Evolutionary conservation across 1,140 invertebrate genomes (phyloP).

Genomic region (Drosophila paulistorum): DNA sequence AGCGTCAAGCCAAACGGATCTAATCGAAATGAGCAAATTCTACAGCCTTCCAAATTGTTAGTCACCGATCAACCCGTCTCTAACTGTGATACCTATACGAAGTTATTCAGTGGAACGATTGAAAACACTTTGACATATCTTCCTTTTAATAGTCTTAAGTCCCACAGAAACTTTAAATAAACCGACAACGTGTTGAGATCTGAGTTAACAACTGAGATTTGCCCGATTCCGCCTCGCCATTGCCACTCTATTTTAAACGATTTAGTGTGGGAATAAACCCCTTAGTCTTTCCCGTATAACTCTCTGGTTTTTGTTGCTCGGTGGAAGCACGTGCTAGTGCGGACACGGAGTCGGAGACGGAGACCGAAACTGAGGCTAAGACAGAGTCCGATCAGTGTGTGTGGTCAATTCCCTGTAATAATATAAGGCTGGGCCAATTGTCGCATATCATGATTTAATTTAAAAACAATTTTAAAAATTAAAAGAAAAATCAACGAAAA

Average conservation of each 20-base stretch:
- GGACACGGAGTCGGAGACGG: background rate
- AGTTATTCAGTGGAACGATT: too few relatives aligned
- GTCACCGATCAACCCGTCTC: too few relatives aligned
- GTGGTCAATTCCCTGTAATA: constrained; percentile 29
- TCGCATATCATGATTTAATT: constrained; percentile 65
- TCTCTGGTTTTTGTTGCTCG: background rate
- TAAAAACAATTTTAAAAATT: constrained; percentile 78
- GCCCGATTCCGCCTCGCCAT: background rate
- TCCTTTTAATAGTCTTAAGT: too few relatives aligned
- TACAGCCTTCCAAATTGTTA: too few relatives aligned
- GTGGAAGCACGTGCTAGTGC: constrained; percentile 54
- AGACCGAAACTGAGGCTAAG: too few relatives aligned
- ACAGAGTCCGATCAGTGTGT: background rate
- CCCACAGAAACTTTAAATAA: background rate
- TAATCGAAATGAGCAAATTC: background rate
- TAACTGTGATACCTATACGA: too few relatives aligned
- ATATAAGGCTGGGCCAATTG: constrained; percentile 37
- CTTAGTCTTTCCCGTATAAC: background rate
- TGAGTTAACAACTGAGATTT: constrained; percentile 30
- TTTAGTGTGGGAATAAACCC: constrained; percentile 69
- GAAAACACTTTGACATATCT: too few relatives aligned
- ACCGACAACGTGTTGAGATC: background rate
- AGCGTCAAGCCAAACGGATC: background rate
- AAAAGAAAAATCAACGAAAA: constrained; percentile 41
- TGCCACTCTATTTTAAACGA: constrained; percentile 30